These are phyloP conservation scores for Mermis nigrescens DNA, from an alignment of 2,888 invertebrate species.

Conservation along the genomic window DNA sequence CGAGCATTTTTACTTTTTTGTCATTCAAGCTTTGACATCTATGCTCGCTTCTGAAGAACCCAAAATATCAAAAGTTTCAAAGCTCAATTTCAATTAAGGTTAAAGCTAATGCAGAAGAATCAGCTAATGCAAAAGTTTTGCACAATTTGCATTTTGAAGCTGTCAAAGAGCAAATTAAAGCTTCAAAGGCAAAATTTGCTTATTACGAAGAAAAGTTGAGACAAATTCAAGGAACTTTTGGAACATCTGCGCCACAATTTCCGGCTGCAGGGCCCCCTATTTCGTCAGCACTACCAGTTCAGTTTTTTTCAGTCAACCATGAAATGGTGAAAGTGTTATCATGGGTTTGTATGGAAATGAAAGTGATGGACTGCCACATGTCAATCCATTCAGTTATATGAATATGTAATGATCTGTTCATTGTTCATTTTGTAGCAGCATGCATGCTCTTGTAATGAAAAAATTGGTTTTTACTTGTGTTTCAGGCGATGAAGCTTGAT, in stretches of 20 bases:
- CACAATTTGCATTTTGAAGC: background rate
- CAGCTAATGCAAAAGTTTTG: background rate
- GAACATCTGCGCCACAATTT: background rate
- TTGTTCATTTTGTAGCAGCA: background rate
- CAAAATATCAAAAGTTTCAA: background rate
- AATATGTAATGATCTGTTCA: background rate
- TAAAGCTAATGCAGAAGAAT: background rate
- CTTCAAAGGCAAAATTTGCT: background rate
- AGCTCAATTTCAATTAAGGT: background rate
- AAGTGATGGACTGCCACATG: background rate
- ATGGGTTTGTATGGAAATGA: background rate
- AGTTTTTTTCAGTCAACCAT: background rate
- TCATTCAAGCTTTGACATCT: too few relatives aligned
- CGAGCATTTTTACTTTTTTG: background rate
- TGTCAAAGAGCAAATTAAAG: background rate
- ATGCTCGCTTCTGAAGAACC: background rate
- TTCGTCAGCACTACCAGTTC: background rate
- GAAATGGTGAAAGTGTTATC: background rate
- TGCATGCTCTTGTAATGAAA: background rate
- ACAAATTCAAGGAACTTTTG: background rate
- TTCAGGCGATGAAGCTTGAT: background rate
- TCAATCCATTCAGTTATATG: background rate
- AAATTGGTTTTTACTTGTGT: background rate
- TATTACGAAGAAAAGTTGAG: too few relatives aligned
- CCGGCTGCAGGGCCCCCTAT: background rate